Conservation (phyloP, 2,888 invertebrate species). For the Philaethria dido region DNA sequence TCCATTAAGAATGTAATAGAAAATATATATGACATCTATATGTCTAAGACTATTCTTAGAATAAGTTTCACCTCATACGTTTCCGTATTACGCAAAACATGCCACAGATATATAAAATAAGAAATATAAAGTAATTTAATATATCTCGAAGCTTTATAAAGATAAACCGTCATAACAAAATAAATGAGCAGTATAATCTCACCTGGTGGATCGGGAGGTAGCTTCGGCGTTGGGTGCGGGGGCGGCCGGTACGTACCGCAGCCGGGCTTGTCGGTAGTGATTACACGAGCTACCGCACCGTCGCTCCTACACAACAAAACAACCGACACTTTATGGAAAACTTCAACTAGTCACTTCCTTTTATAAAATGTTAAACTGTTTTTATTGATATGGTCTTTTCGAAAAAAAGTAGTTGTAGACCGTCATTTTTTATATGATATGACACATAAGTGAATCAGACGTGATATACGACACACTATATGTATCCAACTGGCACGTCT, state of each 20-base stretch:
- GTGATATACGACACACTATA: no score
- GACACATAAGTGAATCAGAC: no score
- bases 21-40: no score
- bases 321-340: constrained; percentile 4
- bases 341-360: background rate
- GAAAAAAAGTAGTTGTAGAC: no score
- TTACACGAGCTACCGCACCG: constrained; percentile 66
- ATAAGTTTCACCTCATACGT: background rate
- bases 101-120: background rate
- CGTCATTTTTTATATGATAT: no score
- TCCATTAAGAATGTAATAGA: no score
- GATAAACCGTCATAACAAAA: constrained; percentile 15
- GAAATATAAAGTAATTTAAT: background rate
- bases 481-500: no score
- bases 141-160: background rate
- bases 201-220: constrained; percentile 79
- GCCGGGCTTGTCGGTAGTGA: constrained; percentile 68
- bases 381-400: background rate
- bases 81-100: background rate
- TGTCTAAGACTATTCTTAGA: no score
- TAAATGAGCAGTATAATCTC: constrained; percentile 29
- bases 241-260: constrained; percentile 77
- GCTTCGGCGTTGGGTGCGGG: constrained; percentile 70
- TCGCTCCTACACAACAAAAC: constrained; percentile 56
- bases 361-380: constrained; percentile 2